Base-by-base conservation (phyloP, 35 echinoderm and acorn worm genomes). In the Apostichopus parvimensis region DNA sequence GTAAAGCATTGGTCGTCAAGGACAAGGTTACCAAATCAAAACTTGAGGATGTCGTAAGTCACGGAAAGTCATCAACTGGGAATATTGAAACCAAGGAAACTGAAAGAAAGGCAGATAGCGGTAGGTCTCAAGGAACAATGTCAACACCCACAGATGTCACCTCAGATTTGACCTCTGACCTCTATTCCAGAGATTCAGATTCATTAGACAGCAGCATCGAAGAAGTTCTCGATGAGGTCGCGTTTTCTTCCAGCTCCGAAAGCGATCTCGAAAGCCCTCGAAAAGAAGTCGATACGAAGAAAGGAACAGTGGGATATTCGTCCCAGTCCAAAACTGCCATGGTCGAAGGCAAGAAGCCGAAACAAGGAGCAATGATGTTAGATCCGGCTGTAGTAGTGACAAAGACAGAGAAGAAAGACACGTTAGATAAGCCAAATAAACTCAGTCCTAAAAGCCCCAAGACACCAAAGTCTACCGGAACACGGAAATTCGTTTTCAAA, bases 371-470 rank as follows among this genome's bases (percentile, higher is more conserved):
- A 26, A 18, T 75, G 71, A 18, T 75, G 77, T 77, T 83, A 15
- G 80, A 92, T 17, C 91, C 91, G 52, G 79, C 79, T 84, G 80
- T 92, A 15, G 52, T 92, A 57, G 20, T 81, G 28, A 92, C 79
- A 84, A 92, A 92, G 22, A 9, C 66, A 66, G 79, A 73, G 52
- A 78, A 90, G 6, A 59, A 57, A 5, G 57, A 9, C 17, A 21
- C 22, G 5, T 10, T 22, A 6, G 20, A 84, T 0, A 84, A 84
- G 58, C 57, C 81, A 0, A 9, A 20, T 56, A 64, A 75, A 54
- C 79, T 93, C 9, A 95, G 73, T 88, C 88, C 94, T 9, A 91
- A 53, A 14, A 93, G 88, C 70, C 94, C 94, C 28, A 84, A 87
- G 54, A 79, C 89, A 20, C 94, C 94, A 12, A 95, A 93, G 45